Evolutionary conservation across 2,797 vertebrate genomes (phyloP), one percentile per base, ranked within the genome.

Genomic region (Otolemur crassicaudatus): DNA sequence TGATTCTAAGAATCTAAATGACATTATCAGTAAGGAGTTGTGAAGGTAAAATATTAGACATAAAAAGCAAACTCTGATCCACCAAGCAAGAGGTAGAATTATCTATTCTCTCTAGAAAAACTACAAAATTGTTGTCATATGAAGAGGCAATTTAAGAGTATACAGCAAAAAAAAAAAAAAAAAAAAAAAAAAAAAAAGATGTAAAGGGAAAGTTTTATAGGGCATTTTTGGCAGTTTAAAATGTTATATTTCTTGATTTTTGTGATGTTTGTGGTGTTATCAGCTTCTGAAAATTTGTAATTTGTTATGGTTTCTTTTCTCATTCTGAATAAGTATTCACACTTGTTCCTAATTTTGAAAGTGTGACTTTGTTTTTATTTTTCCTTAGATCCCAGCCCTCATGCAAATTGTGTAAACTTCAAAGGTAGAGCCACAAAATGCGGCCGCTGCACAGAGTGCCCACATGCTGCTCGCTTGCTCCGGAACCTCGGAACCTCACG

Each of bases 261-360:
- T 40, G 19, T 77, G 69, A 73, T 61, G 7, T 67, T 69, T 89
- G 13, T 29, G 27, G 25, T 81, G 82, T 40, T 61, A 7, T 17
- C 20, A 70, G 17, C 29, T 87, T 84, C n/a, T 37, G 83, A 91
- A 91, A 70, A 61, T 69, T 6, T 40, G 0, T 14, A 40, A 87
- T 46, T 65, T 77, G 13, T n/a, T 92, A 12, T 88, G 61, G 67
- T 27, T 96, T 94, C 7, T 25, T 83, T 85, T 88, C 61, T 77
- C 14, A 84, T 37, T 87, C 56, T 77, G 89, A 95, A 72, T 49
- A 94, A 81, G 89, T 46, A 81, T 73, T 81, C 12, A 58, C 1
- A 77, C 63, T 86, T 90, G 14, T 43, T 77, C 40, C 25, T 83
- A 70, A 83, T 80, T 90, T 95, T 96, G 37, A 86, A 82, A 58